Percentiles rank a stretch among this genome's conserved stretches.
Evolutionary conservation across 2,888 invertebrate genomes (phyloP).

Genomic region (Leucania comma): DNA sequence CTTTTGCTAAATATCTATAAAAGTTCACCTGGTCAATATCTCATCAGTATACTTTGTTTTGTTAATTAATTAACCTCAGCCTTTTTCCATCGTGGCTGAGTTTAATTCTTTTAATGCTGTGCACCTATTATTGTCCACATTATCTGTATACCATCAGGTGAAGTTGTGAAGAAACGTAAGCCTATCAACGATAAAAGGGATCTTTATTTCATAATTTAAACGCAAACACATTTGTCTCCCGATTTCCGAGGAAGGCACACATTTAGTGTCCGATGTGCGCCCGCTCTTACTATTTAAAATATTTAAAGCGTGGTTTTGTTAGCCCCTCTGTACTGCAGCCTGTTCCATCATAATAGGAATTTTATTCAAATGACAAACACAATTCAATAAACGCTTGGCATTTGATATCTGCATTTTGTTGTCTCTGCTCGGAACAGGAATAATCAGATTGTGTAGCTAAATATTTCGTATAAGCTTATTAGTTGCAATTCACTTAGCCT

Average conservation of each 20-base stretch:
- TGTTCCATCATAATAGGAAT: conserved; percentile 25
- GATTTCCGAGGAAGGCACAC: background rate
- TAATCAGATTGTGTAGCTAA: background rate
- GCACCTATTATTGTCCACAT: no score
- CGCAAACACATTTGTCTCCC: background rate
- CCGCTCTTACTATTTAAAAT: conserved; percentile 44
- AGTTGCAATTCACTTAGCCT: background rate
- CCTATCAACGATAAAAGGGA: no score
- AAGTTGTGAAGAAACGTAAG: no score
- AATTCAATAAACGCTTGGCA: conserved; percentile 20
- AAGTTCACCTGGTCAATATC: no score
- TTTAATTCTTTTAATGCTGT: no score
- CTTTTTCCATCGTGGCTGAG: no score
- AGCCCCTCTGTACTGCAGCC: conserved; percentile 7
- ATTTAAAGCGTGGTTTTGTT: conserved; percentile 53
- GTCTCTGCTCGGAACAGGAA: background rate
- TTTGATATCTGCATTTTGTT: conserved; percentile 19
- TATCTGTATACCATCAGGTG: no score
- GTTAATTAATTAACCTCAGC: no score
- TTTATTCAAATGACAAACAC: conserved; percentile 45
- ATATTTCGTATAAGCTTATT: conserved; percentile 1
- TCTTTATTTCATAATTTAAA: background rate
- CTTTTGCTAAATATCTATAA: no score
- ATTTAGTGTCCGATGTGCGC: conserved; percentile 29
- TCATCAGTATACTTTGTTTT: no score